Evolutionary conservation across 2,888 invertebrate genomes (phyloP).

Genomic region (Eustalomyia histrio): DNA sequence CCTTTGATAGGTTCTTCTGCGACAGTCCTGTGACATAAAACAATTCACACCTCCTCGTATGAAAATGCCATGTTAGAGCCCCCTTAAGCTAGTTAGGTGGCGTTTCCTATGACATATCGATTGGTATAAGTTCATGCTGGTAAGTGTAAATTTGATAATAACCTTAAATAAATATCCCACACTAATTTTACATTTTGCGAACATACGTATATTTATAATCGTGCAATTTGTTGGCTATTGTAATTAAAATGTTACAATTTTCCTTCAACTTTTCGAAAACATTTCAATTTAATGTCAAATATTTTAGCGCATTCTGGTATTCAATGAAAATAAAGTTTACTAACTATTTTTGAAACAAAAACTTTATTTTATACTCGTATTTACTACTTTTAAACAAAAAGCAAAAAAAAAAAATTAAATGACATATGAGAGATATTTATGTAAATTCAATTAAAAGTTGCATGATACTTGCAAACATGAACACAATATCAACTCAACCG

Average conservation of each 20-base stretch:
- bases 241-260: background rate
- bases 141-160: too few relatives aligned
- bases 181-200: too few relatives aligned
- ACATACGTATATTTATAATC: too few relatives aligned
- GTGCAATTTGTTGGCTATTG: too few relatives aligned
- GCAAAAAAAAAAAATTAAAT: background rate
- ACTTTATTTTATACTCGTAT: background rate
- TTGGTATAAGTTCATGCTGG: too few relatives aligned
- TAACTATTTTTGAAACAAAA: background rate
- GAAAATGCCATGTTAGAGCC: too few relatives aligned
- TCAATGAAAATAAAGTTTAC: background rate
- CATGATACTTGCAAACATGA: constrained; percentile 57
- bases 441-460: constrained; percentile 63
- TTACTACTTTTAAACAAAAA: background rate
- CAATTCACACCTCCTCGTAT: too few relatives aligned
- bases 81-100: too few relatives aligned
- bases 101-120: too few relatives aligned
- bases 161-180: too few relatives aligned
- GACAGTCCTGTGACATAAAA: too few relatives aligned
- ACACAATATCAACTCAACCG: constrained; percentile 50
- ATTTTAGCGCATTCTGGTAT: background rate
- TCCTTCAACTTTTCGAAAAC: background rate
- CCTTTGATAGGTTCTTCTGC: too few relatives aligned
- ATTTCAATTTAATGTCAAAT: background rate
- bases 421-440: constrained; percentile 58